Evolutionary conservation across 2,888 invertebrate genomes (phyloP), one percentile per base, ranked within the genome.

Genomic region (Noctua pronuba): DNA sequence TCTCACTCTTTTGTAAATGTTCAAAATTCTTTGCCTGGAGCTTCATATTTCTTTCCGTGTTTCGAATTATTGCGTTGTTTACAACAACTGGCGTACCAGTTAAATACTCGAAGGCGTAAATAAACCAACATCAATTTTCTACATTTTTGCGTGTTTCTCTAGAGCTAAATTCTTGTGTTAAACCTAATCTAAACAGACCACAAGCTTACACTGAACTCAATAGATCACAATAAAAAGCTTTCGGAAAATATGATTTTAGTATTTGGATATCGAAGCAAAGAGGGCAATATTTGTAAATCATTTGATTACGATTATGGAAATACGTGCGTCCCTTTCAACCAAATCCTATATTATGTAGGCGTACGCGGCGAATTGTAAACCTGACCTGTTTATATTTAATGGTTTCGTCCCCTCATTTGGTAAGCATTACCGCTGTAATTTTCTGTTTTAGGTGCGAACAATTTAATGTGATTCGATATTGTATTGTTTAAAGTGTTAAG

Each of bases 361-460:
- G 71, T 79, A 68, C 67, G 68, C 74, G 78, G 78, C 77, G 79
- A 80, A 82, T 77, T 74, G 80, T 82, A 75, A 75, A 83, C 80
- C 89, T 87, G 85, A 83, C 76, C 84, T 86, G 82, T 73, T 87
- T 87, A 83, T 83, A 81, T 87, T 89, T 84, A 88, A 88, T 83
- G 84, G 78, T 83, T 84, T 84, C 70, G 83, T 84, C 75, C 82
- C 77, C 83, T 82, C 82, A 80, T 87, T 88, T 82, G 52, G 79
- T 85, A 80, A 84, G 82, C 86, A 82, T 88, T 86, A 86, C 84
- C 72, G 77, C 65, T 62, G 77, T 88, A 76, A 84, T 80, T 87
- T 77, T 78, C 77, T 67, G 76, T 77, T 82, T 84, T 77, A 80
- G 73, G 81, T 86, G 85, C 60, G 69, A 82, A 88, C 78, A 75